Evolutionary conservation across 1,140 invertebrate genomes (phyloP).

Genomic region (Eumaeus atala): DNA sequence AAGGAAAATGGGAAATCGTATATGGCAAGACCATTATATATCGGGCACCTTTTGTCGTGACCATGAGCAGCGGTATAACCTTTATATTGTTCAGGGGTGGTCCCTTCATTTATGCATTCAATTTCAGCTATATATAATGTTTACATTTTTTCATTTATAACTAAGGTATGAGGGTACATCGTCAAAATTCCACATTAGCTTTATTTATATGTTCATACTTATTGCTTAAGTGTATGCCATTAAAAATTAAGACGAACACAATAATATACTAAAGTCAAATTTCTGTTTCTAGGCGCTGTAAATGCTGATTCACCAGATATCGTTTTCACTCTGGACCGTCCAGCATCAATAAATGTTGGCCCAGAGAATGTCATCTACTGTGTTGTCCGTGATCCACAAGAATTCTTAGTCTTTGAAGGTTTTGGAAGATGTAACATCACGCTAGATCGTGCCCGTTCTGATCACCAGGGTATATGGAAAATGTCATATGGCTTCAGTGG

Average conservation of each 20-base stretch:
- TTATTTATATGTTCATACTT: no score
- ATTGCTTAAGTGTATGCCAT: no score
- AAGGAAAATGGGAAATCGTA: slow-evolving; percentile 43
- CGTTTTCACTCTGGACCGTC: slow-evolving; percentile 25
- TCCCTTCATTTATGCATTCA: background rate
- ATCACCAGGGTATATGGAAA: slow-evolving; percentile 42
- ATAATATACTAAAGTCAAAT: no score
- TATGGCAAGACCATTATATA: slow-evolving; percentile 41
- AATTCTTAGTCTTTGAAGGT: slow-evolving; percentile 34
- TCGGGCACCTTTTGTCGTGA: slow-evolving; percentile 32
- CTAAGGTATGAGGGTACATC: no score
- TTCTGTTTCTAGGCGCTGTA: slow-evolving; percentile 23
- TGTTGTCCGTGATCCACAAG: slow-evolving; percentile 26
- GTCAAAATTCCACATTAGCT: no score
- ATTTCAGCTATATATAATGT: background rate
- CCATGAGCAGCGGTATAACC: slow-evolving; percentile 38
- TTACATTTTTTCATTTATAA: no score
- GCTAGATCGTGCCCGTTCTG: slow-evolving; percentile 30
- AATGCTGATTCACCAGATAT: slow-evolving; percentile 10
- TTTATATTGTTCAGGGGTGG: background rate
- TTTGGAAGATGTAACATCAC: slow-evolving; percentile 45
- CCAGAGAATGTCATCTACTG: slow-evolving; percentile 48
- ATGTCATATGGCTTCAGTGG: slow-evolving; percentile 39
- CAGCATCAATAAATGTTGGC: slow-evolving; percentile 34
- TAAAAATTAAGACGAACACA: no score